These are phyloP conservation scores for Maniola hyperantus DNA, from an alignment of 2,888 invertebrate species.

Conservation along the genomic window DNA sequence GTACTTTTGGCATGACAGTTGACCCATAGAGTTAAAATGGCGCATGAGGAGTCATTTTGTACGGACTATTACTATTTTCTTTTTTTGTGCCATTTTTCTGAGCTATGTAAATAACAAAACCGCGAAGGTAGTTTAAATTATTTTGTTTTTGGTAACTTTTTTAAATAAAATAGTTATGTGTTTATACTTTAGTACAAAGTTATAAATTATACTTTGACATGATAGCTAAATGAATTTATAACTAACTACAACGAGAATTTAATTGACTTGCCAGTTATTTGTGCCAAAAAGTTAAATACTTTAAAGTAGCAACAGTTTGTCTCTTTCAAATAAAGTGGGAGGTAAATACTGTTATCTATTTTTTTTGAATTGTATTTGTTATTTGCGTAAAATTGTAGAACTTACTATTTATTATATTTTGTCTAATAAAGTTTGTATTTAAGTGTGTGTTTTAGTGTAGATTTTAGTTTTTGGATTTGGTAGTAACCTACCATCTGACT, in stretches of 20 bases:
- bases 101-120: too few relatives aligned
- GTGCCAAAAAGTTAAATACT: neutral
- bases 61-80: neutral
- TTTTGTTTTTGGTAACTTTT: neutral
- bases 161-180: neutral
- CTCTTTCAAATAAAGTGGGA: neutral
- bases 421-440: constrained; percentile 50
- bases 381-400: constrained; percentile 27
- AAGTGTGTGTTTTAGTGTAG: constrained; percentile 52
- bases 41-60: too few relatives aligned
- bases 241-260: constrained; percentile 12
- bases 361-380: constrained; percentile 16
- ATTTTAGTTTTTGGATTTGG: constrained; percentile 17
- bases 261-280: constrained; percentile 8
- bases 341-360: constrained; percentile 5
- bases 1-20: too few relatives aligned
- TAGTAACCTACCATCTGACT: neutral
- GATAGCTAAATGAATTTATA: neutral
- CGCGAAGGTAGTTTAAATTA: too few relatives aligned
- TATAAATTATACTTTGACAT: neutral
- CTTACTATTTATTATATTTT: constrained; percentile 45
- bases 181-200: neutral
- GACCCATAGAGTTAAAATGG: too few relatives aligned
- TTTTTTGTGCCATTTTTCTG: neutral
- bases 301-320: neutral